Conservation (phyloP, 2,888 invertebrate genomes). For the Boloria selene region DNA sequence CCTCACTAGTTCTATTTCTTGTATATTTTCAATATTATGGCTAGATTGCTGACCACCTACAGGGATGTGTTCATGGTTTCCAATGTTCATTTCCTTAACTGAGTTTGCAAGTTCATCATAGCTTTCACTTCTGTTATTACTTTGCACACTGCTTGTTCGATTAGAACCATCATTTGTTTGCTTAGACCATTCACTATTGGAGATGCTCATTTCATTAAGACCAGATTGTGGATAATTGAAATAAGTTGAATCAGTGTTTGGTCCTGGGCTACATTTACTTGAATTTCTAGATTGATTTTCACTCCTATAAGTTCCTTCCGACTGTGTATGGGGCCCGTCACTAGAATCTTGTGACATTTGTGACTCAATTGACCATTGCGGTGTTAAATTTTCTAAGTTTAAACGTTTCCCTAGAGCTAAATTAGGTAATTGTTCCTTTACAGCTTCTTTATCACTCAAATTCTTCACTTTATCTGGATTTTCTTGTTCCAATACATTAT, state of each 20-base stretch:
- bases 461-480: conserved; percentile 60
- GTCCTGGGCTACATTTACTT: conserved; percentile 72
- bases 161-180: conserved; percentile 54
- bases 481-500: conserved; percentile 45
- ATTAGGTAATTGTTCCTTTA: conserved; percentile 71
- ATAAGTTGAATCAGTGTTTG: conserved; percentile 66
- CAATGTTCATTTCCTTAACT: conserved; percentile 66
- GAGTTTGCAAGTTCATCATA: conserved; percentile 63
- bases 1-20: conserved; percentile 18
- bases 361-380: conserved; percentile 86
- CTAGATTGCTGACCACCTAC: conserved; percentile 45
- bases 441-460: conserved; percentile 66
- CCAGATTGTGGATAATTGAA: conserved; percentile 67
- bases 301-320: conserved; percentile 83
- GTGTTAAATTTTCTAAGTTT: conserved; percentile 73
- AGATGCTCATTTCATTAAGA: conserved; percentile 55
- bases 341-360: conserved; percentile 86
- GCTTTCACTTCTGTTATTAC: conserved; percentile 54
- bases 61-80: conserved; percentile 55
- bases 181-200: conserved; percentile 61
- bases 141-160: conserved; percentile 47
- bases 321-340: conserved; percentile 83
- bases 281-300: conserved; percentile 82
- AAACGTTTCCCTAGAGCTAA: conserved; percentile 71
- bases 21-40: conserved; percentile 34